Percentiles rank a stretch among this genome's conserved stretches.
Evolutionary conservation across 1,140 invertebrate genomes (phyloP).

Genomic region (Battus philenor): DNA sequence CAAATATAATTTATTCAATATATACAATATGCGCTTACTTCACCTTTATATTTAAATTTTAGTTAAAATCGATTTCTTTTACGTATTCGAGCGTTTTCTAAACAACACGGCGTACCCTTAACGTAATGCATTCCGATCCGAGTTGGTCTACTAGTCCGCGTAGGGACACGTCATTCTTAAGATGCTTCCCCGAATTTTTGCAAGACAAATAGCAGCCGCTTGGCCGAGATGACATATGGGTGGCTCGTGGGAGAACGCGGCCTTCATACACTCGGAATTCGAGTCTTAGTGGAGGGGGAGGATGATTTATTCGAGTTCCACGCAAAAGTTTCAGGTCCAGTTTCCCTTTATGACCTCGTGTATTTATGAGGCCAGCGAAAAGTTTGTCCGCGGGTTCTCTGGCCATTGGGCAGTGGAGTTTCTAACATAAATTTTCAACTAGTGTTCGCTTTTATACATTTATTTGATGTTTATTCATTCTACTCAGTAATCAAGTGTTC

Average conservation of each 20-base stretch:
- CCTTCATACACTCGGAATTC: constrained; percentile 47
- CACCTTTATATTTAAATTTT: too few species aligned
- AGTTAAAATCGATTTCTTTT: too few species aligned
- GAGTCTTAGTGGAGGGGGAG: constrained; percentile 28
- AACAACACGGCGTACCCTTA: constrained; percentile 29
- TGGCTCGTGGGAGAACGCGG: constrained; percentile 25
- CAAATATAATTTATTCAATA: too few species aligned
- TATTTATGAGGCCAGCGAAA: constrained; percentile 43
- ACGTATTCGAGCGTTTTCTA: constrained; percentile 22
- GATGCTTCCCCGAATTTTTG: constrained; percentile 60
- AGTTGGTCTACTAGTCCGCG: background rate
- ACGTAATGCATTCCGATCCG: constrained; percentile 34
- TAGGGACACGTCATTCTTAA: constrained; percentile 45
- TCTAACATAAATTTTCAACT: background rate
- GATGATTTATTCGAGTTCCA: constrained; percentile 47
- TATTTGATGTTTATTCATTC: too few species aligned
- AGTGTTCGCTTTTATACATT: background rate
- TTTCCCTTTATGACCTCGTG: constrained; percentile 39
- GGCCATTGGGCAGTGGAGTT: background rate
- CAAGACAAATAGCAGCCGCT: constrained; percentile 60
- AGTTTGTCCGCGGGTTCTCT: constrained; percentile 22
- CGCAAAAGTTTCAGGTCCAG: constrained; percentile 39
- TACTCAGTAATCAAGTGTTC: too few species aligned
- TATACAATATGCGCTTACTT: too few species aligned
- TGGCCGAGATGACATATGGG: constrained; percentile 61